phyloP scores from a whole-genome alignment of 2,888 invertebrate genomes.

The Stenichneumon culpator region DNA sequence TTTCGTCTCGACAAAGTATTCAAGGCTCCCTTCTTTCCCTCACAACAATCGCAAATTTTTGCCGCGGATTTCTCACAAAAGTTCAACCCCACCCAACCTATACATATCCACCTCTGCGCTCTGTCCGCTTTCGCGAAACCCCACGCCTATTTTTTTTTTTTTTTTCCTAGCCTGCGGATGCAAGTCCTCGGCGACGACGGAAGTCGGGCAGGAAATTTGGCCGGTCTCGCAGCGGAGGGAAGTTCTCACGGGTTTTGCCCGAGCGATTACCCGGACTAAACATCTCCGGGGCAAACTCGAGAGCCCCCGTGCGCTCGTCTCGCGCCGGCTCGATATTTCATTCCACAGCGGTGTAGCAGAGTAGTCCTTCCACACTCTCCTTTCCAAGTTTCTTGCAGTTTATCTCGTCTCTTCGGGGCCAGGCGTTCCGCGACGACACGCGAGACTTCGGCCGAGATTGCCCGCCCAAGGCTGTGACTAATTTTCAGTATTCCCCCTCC shows the following conservation, averaged over 20 bases:
- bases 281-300: conserved; percentile 47
- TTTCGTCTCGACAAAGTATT: not conserved
- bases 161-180: conserved; percentile 41
- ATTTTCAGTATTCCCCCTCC: conserved; percentile 42
- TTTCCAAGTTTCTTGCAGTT: conserved; percentile 30
- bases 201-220: conserved; percentile 71
- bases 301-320: conserved; percentile 26
- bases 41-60: not conserved
- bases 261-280: conserved; percentile 59
- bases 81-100: not conserved
- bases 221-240: conserved; percentile 59
- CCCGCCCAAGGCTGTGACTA: conserved; percentile 63
- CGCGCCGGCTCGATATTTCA: not conserved
- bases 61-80: not conserved
- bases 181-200: conserved; percentile 41
- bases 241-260: conserved; percentile 58
- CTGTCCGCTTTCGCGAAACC: conserved; percentile 26
- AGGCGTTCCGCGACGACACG: conserved; percentile 38
- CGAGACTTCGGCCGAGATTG: conserved; percentile 50
- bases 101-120: not conserved
- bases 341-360: not conserved
- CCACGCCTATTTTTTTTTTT: conserved; percentile 1
- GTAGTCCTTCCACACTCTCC: conserved; percentile 20
- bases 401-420: conserved; percentile 40
- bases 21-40: not conserved